These are phyloP conservation scores for Artemia franciscana DNA, from an alignment of 1,140 invertebrate genomes.

Conservation along the genomic window DNA sequence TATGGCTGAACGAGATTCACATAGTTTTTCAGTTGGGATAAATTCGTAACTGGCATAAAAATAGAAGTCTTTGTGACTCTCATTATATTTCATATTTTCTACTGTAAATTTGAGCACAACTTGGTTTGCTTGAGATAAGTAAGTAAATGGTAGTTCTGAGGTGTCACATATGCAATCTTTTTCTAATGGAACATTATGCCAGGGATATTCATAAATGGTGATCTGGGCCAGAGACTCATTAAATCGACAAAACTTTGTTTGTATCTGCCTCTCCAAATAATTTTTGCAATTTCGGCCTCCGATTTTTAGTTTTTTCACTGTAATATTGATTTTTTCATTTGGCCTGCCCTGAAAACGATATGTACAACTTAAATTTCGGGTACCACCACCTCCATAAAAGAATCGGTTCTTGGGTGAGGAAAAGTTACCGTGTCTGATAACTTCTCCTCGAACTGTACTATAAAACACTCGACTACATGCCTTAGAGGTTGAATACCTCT, in stretches of 20 bases:
- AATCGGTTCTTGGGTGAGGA: constrained; percentile 52
- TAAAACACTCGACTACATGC: constrained; percentile 19
- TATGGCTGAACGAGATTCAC: constrained; percentile 4
- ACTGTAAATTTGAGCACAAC: constrained; percentile 46
- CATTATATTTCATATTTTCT: constrained; percentile 50
- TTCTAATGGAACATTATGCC: constrained; percentile 34
- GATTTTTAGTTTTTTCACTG: constrained; percentile 27
- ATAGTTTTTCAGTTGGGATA: constrained; percentile 15
- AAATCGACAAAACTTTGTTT: constrained; percentile 2
- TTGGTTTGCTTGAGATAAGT: constrained; percentile 33
- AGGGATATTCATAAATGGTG: constrained; percentile 43
- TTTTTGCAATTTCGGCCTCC: constrained; percentile 15
- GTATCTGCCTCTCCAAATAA: neutral
- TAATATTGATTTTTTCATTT: constrained; percentile 34
- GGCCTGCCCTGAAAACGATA: constrained; percentile 42
- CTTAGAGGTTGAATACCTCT: constrained; percentile 25
- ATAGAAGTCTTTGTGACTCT: constrained; percentile 51
- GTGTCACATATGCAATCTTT: constrained; percentile 43
- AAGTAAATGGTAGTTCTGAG: constrained; percentile 15
- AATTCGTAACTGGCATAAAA: constrained; percentile 58
- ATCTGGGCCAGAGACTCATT: constrained; percentile 26
- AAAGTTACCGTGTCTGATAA: constrained; percentile 24
- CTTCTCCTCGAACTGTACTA: constrained; percentile 7
- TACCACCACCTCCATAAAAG: constrained; percentile 50
- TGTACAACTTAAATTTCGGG: constrained; percentile 42